Percentiles rank a stretch among this genome's conserved stretches.
Conservation (phyloP, 1,140 invertebrate species). For the Drosophila kikkawai region DNA sequence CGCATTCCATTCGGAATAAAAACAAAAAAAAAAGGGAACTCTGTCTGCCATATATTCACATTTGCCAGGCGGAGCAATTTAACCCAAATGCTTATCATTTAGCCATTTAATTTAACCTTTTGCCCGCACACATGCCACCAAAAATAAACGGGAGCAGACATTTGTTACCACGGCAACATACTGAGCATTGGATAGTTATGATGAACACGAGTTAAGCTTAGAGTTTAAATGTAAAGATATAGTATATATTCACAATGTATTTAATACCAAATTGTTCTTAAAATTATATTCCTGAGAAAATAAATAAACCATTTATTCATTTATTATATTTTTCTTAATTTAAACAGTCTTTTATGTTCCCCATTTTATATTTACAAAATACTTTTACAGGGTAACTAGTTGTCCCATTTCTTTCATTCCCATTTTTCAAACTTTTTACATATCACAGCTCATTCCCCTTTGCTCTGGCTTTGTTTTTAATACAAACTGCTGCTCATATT, state of each 20-base stretch:
- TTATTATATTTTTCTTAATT: no score
- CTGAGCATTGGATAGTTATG: neutral
- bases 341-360: neutral
- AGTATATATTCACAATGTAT: rapidly evolving
- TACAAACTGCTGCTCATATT: conserved; percentile 83
- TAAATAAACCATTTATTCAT: neutral
- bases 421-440: conserved; percentile 47
- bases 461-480: conserved; percentile 71
- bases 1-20: conserved; percentile 34
- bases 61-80: conserved; percentile 62
- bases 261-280: neutral
- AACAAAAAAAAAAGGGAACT: conserved; percentile 16
- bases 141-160: conserved; percentile 30
- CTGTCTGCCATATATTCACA: conserved; percentile 37
- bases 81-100: conserved; percentile 84
- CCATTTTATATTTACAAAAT: neutral
- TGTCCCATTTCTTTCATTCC: neutral
- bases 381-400: neutral
- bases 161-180: conserved; percentile 1
- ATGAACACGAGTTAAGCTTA: neutral
- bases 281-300: neutral
- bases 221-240: neutral
- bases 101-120: conserved; percentile 84
- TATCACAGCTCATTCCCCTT: conserved; percentile 64
- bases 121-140: conserved; percentile 52